phyloP scores from a whole-genome alignment of 2,888 invertebrate species.

The Sisyra terminalis region DNA sequence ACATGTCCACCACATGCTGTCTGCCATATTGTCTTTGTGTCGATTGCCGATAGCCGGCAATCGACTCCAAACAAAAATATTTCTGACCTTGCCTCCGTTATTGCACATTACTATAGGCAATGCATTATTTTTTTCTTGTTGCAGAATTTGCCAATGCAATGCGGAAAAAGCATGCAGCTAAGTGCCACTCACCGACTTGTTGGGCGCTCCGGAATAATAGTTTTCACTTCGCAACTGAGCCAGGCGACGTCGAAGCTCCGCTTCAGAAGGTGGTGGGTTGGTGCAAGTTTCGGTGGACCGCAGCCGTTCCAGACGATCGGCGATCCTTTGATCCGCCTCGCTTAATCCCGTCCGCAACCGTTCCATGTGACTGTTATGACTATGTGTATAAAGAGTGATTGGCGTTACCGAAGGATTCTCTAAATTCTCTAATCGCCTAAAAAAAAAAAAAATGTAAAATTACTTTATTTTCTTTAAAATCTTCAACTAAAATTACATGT shows the following conservation, averaged over 20 bases:
- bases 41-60: no score
- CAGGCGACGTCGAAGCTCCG: slow-evolving; percentile 45
- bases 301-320: slow-evolving; percentile 47
- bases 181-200: slow-evolving; percentile 13
- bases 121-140: no score
- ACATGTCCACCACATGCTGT: no score
- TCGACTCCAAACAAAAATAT: no score
- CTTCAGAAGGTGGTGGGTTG: slow-evolving; percentile 35
- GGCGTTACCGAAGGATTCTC: slow-evolving; percentile 38
- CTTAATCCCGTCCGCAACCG: slow-evolving; percentile 26
- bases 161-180: background rate
- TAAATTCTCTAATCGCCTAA: slow-evolving; percentile 31
- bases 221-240: slow-evolving; percentile 47
- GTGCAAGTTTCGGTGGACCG: slow-evolving; percentile 34
- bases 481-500: no score
- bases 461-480: no score
- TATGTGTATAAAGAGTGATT: slow-evolving; percentile 33
- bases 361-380: slow-evolving; percentile 22
- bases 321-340: slow-evolving; percentile 40
- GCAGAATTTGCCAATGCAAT: no score
- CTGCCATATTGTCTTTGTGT: no score
- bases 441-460: no score
- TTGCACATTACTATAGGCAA: no score
- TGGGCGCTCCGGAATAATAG: slow-evolving; percentile 22
- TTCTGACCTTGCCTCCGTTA: no score